Base-by-base conservation (phyloP, 1,140 invertebrate species). In the Pogonognathellus flavescens region DNA sequence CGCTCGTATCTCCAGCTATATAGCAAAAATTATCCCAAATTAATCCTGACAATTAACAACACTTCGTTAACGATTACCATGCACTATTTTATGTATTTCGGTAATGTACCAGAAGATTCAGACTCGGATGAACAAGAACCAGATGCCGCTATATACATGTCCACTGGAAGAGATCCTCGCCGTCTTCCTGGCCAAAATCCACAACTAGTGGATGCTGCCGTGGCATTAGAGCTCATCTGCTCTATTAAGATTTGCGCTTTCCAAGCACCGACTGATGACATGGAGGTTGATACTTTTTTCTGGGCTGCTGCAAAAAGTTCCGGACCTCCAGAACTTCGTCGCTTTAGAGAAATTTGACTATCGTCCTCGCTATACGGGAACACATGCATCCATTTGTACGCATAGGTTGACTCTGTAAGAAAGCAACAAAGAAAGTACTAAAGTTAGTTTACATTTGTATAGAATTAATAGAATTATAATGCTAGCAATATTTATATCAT, bases 101-200 rank as follows among this genome's bases (percentile, higher is more conserved):
- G 13, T 16, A 84, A 16, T 16, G 84, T 85, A 88, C 88, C 86
- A 49, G 88, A 88, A 80, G 88, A 88, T 55, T 88, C 88, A 53
- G 88, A 88, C 50, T 88, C 88, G 10, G 86, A 87, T 5, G 88
- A 88, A 25, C 88, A 88, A 4, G 88, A 88, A 5, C 92, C 92
- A 89, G 92, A 90, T 89, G 92, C 91, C 89, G 92, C 92, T 86
- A 92, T 90, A 87, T 93, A 90, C 89, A 93, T 92, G 89, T 94
- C 93, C 88, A 93, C 91, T 50, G 93, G 93, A 88, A 94, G 90
- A 86, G 93, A 93, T 84, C 93, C 93, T 84, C 93, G 90, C 86
- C 93, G 90, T 87, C 91, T 91, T 88, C 91, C 91, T 88, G 92
- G 89, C 87, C 90, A 90, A 80, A 84, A 86, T 14, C 80, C 76